Percentiles rank a stretch among this genome's conserved stretches.
These are phyloP conservation scores for Dasyornis broadbenti DNA, from an alignment of 2,113 vertebrate species.

Conservation along the genomic window DNA sequence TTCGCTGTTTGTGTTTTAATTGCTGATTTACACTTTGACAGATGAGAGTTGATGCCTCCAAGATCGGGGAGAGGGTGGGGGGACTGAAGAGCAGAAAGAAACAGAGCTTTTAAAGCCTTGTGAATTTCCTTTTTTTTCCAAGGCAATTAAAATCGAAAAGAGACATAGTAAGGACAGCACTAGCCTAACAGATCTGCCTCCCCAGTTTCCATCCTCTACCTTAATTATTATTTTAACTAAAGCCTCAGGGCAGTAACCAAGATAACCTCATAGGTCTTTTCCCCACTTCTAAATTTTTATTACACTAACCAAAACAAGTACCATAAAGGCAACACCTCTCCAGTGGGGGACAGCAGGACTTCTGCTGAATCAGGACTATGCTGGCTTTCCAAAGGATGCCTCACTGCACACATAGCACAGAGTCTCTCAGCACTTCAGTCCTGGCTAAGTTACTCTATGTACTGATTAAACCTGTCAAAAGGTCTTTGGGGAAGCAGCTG, in stretches of 20 bases:
- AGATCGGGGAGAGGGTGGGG: conserved; percentile 66
- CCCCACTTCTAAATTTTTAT: not conserved
- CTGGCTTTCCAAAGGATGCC: not conserved
- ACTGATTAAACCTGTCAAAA: not conserved
- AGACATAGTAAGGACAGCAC: conserved; percentile 57
- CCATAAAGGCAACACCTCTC: not conserved
- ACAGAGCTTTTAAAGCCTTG: conserved; percentile 67
- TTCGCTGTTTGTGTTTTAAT: conserved; percentile 92
- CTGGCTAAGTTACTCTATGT: not conserved
- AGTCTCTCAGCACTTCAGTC: not conserved
- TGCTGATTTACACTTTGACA: conserved; percentile 91
- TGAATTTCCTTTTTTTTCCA: conserved; percentile 64
- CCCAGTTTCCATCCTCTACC: not conserved
- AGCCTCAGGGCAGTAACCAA: conserved; percentile 25
- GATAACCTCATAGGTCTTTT: conserved; percentile 39
- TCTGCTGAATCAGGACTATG: not conserved
- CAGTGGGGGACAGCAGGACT: not conserved
- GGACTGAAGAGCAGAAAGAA: conserved; percentile 21
- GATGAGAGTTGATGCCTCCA: conserved; percentile 87
- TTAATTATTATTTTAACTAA: conserved; percentile 70
- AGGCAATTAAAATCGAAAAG: conserved; percentile 72
- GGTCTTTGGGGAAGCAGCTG: not conserved
- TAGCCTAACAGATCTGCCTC: conserved; percentile 30
- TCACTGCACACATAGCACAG: rapidly evolving
- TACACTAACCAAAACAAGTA: conserved; percentile 30